Evolutionary conservation across 1,140 invertebrate species (phyloP).

Genomic region (Dreissena rostriformis): DNA sequence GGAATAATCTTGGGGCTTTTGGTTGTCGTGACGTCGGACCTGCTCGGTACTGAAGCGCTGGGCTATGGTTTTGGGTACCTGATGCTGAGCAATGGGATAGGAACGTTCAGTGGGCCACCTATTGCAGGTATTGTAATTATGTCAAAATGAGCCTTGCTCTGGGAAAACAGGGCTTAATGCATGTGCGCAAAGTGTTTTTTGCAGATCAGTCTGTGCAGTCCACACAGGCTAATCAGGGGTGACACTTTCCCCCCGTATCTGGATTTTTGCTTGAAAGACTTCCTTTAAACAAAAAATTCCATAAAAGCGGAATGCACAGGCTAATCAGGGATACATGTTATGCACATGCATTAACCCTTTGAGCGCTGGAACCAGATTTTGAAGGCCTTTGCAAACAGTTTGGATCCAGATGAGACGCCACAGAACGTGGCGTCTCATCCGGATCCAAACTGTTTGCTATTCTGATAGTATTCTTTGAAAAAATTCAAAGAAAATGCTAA

Average conservation of each 20-base stretch:
- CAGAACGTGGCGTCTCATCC: no score
- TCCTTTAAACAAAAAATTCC: not conserved
- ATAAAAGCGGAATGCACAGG: not conserved
- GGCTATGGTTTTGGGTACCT: constrained; percentile 73
- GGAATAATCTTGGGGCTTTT: constrained; percentile 73
- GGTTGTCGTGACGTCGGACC: constrained; percentile 70
- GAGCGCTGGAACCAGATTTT: no score
- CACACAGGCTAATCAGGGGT: not conserved
- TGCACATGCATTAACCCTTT: no score
- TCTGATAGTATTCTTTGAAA: no score
- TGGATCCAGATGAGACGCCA: no score
- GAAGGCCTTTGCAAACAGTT: no score
- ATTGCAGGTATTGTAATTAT: constrained; percentile 65
- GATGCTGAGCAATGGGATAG: constrained; percentile 76
- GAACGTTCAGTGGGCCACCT: constrained; percentile 72
- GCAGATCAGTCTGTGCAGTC: not conserved
- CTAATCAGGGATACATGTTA: no score
- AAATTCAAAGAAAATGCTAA: no score
- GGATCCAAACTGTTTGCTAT: no score
- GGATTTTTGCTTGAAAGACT: not conserved
- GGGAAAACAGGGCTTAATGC: not conserved
- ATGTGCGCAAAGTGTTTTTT: not conserved
- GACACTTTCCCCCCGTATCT: not conserved
- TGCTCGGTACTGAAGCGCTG: constrained; percentile 67
- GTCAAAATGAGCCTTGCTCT: no score